phyloP scores from a whole-genome alignment of 2,888 invertebrate genomes.

The Drosophila formosana region DNA sequence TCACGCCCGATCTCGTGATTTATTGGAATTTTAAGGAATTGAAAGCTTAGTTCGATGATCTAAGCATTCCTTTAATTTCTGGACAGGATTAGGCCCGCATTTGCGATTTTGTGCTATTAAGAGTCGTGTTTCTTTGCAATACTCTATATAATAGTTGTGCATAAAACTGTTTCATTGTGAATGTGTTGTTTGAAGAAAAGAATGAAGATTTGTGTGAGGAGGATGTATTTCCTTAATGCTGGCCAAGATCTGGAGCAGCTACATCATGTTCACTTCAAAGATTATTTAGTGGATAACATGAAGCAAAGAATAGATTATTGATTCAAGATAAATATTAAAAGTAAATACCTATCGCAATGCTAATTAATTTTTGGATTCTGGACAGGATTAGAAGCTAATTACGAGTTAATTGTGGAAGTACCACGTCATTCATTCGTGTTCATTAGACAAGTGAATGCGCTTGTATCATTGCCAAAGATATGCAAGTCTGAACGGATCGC shows the following conservation, averaged over 20 bases:
- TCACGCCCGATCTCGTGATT: background rate
- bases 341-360: background rate
- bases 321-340: background rate
- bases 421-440: background rate
- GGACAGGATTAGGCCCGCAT: constrained; percentile 26
- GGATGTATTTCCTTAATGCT: background rate
- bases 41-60: background rate
- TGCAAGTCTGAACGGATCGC: background rate
- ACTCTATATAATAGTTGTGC: background rate
- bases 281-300: background rate
- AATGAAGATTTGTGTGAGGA: background rate
- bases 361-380: background rate
- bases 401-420: background rate
- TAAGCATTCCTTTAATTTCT: background rate
- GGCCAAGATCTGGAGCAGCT: background rate
- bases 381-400: background rate
- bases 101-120: background rate
- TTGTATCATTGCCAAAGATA: background rate
- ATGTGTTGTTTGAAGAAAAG: background rate
- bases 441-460: background rate
- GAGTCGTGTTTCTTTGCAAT: background rate
- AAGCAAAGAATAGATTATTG: background rate
- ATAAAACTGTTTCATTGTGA: background rate
- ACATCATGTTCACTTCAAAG: background rate
- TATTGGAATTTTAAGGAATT: background rate